Conservation (phyloP, 2,888 invertebrate species). For the Metellina segmentata region DNA sequence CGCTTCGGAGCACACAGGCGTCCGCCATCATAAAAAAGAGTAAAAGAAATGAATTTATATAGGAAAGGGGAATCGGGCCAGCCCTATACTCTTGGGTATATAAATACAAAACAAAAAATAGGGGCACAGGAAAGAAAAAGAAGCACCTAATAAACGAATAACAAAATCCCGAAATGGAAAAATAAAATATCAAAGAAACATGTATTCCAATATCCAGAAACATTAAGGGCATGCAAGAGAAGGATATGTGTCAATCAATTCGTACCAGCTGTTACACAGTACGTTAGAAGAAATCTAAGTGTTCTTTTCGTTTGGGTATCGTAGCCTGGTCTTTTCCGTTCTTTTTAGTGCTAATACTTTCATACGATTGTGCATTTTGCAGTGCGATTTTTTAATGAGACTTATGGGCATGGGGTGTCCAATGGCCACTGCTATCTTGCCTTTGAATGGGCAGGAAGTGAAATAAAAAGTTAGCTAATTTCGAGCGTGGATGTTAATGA, state of each 20-base stretch:
- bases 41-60: constrained; percentile 40
- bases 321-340: constrained; percentile 2
- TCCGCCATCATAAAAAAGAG: constrained; percentile 25
- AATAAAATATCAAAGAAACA: constrained; percentile 62
- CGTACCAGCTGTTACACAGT: constrained; percentile 49
- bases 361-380: constrained; percentile 9
- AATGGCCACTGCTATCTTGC: too few species aligned
- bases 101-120: constrained; percentile 29
- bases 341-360: constrained; percentile 2
- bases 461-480: too few species aligned
- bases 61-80: constrained; percentile 1
- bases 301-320: constrained; percentile 31
- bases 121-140: background rate
- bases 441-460: too few species aligned
- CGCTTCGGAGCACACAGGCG: constrained; percentile 21
- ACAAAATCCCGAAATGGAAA: constrained; percentile 48
- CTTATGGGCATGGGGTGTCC: background rate
- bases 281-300: constrained; percentile 30
- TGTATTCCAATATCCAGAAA: constrained; percentile 65
- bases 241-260: constrained; percentile 70
- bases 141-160: constrained; percentile 47
- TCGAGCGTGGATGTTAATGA: too few species aligned
- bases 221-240: constrained; percentile 53
- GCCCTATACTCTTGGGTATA: constrained; percentile 14
- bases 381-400: constrained; percentile 9